phyloP scores from a whole-genome alignment of 2,113 vertebrate species.

The Sturnus vulgaris region DNA sequence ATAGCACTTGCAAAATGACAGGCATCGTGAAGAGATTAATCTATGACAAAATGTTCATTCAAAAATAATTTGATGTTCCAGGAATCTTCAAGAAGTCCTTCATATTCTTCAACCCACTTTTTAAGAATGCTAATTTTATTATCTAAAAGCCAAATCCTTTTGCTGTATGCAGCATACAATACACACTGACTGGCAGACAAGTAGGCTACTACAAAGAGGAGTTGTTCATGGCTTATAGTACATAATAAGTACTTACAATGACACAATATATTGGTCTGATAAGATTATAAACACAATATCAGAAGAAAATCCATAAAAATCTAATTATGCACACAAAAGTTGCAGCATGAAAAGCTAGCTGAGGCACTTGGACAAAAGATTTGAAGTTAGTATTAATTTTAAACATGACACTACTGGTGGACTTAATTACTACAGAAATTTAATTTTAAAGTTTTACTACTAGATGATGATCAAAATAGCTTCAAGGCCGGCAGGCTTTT shows the following conservation, averaged over 20 bases:
- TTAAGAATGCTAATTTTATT: conserved; percentile 42
- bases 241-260: conserved; percentile 45
- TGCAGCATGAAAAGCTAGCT: conserved; percentile 36
- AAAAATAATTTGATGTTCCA: conserved; percentile 4
- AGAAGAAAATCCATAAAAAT: conserved; percentile 66
- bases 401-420: conserved; percentile 26
- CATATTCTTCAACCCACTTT: conserved; percentile 17
- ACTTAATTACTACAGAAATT: conserved; percentile 47
- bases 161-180: background rate
- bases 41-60: background rate
- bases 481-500: conserved; percentile 22
- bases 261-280: conserved; percentile 42
- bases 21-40: background rate
- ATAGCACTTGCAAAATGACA: background rate
- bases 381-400: conserved; percentile 65
- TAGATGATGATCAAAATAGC: background rate
- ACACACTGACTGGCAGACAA: background rate
- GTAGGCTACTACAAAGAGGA: background rate
- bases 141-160: conserved; percentile 6
- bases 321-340: conserved; percentile 48
- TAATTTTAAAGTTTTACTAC: conserved; percentile 55
- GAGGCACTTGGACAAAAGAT: conserved; percentile 22
- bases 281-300: conserved; percentile 62
- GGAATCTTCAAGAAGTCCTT: background rate
- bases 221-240: conserved; percentile 14